Evolutionary conservation across 1,140 invertebrate species (phyloP).

Genomic region (Riptortus pedestris): DNA sequence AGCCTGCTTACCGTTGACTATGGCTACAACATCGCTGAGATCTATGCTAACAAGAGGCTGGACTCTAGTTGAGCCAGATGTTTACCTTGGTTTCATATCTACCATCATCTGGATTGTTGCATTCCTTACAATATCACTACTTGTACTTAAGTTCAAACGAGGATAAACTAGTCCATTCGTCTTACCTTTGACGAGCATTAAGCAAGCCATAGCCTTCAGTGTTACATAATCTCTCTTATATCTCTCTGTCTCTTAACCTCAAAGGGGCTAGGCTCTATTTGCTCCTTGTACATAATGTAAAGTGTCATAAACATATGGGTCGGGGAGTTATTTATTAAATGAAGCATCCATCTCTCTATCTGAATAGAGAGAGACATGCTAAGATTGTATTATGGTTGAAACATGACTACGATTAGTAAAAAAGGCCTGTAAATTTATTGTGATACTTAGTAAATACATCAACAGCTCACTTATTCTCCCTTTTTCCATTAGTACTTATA

Average conservation of each 20-base stretch:
- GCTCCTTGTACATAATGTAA: constrained; percentile 12
- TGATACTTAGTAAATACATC: neutral
- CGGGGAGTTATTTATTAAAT: constrained; percentile 2
- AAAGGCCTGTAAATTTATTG: neutral
- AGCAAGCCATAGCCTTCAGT: constrained; percentile 8
- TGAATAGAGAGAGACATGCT: neutral
- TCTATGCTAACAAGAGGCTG: constrained; percentile 81
- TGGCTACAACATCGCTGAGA: constrained; percentile 83
- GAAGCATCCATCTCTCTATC: neutral
- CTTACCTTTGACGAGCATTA: neutral
- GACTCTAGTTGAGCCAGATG: constrained; percentile 59
- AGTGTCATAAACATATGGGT: constrained; percentile 8
- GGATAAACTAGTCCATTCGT: constrained; percentile 42
- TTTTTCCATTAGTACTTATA: neutral
- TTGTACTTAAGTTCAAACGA: constrained; percentile 72
- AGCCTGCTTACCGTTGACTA: constrained; percentile 74
- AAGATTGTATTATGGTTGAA: neutral
- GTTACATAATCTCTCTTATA: constrained; percentile 10
- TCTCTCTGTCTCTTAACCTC: neutral
- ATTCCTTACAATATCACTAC: constrained; percentile 66
- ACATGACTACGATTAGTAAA: neutral
- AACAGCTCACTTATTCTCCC: neutral
- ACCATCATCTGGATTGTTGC: constrained; percentile 73
- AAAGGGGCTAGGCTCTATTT: neutral
- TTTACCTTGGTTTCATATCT: constrained; percentile 78